A percentile compares a stretch with the other conserved stretches of the same genome.
phyloP scores from a whole-genome alignment of 2,113 vertebrate genomes.

The Lonchura striata region DNA sequence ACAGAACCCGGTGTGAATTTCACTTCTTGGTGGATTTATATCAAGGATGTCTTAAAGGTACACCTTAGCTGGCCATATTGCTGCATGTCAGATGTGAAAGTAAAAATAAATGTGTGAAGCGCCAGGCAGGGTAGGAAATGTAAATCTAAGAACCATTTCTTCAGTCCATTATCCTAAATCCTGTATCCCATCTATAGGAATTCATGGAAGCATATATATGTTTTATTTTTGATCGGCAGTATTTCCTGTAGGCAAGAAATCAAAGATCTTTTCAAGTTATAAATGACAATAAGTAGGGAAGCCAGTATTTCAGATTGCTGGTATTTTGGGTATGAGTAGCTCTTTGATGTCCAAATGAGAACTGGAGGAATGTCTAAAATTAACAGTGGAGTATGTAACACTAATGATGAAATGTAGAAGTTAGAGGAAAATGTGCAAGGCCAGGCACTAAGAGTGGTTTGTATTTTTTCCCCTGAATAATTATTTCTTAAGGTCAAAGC shows the following conservation, averaged over 20 bases:
- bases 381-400: background rate
- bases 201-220: background rate
- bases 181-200: background rate
- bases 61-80: slow-evolving; percentile 74
- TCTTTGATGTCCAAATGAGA: slow-evolving; percentile 33
- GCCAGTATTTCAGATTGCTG: background rate
- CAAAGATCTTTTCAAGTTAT: slow-evolving; percentile 42
- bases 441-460: background rate
- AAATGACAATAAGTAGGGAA: slow-evolving; percentile 19
- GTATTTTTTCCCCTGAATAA: background rate
- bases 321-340: background rate
- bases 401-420: background rate
- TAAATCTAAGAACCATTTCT: slow-evolving; percentile 51
- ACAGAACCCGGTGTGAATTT: slow-evolving; percentile 56
- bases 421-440: background rate
- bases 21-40: slow-evolving; percentile 63
- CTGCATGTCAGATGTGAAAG: slow-evolving; percentile 72
- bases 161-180: background rate
- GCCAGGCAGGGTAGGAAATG: slow-evolving; percentile 45
- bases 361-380: background rate
- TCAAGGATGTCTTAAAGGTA: slow-evolving; percentile 53
- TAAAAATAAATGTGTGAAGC: slow-evolving; percentile 76
- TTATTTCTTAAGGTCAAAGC: background rate
- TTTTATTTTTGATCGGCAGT: background rate
- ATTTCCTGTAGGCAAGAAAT: slow-evolving; percentile 59